These are phyloP conservation scores for Anisognathus igniventris DNA, from an alignment of 2,797 vertebrate genomes.

Conservation along the genomic window DNA sequence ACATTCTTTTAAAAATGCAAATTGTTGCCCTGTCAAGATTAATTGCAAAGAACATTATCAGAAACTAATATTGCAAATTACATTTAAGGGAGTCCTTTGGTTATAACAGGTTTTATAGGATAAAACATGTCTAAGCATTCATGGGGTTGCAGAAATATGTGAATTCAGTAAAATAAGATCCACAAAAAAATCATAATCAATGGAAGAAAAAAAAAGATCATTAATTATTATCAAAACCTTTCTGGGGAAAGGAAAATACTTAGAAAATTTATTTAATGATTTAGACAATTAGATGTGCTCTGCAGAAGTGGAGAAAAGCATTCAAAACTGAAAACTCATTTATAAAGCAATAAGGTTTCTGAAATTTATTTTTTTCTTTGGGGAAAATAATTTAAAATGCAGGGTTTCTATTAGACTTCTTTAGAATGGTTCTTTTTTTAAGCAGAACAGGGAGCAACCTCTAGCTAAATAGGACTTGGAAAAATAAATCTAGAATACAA, in stretches of 20 bases:
- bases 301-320: neutral
- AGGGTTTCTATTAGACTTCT: neutral
- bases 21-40: neutral
- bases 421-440: neutral
- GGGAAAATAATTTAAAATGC: neutral
- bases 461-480: neutral
- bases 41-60: neutral
- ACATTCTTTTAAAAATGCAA: neutral
- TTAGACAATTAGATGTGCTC: neutral
- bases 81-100: neutral
- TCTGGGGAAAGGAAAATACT: neutral
- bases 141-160: neutral
- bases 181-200: neutral
- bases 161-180: neutral
- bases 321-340: neutral
- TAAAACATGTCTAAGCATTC: neutral
- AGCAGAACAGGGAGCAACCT: neutral
- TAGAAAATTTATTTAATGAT: slow-evolving; percentile 14
- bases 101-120: neutral
- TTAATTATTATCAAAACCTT: neutral
- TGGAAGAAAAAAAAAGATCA: neutral
- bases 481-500: neutral
- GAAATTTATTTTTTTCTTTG: neutral
- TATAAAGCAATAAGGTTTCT: neutral
- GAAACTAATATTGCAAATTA: neutral